Evolutionary conservation across 2,113 vertebrate genomes (phyloP), one percentile per base, ranked within the genome.

Genomic region (Forbesichthys papilliferus): DNA sequence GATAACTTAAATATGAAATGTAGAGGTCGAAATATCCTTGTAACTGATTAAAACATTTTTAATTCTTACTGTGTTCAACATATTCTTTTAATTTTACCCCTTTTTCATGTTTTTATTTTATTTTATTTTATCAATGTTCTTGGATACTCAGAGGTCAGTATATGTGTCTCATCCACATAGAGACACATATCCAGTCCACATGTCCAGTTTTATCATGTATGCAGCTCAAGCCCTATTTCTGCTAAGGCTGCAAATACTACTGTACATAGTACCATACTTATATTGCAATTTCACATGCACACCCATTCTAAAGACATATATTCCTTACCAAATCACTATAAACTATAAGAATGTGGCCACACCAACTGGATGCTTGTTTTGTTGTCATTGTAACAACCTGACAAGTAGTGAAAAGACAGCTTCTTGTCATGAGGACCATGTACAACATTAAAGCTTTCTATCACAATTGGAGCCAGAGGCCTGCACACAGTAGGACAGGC

Each of bases 321-420:
- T 14, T 53, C 63, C 42, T 63, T 63, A 27, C 57, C 16, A 61
- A 10, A 53, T 76, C 62, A 9, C 55, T 42, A 42, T 16, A 18
- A 3, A 13, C 70, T 71, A 65, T 62, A 42, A 1, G 34, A 61
- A 68, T 55, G 14, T 52, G 42, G 66, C 58, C 46, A 33, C 11
- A 34, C 14, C 11, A 20, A 14, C 13, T 11, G 18, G 34, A 42
- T 42, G 36, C 5, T 42, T 84, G 84, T 27, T 27, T 27, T 27
- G 27, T 27, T 27, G 88, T 88, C 61, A 72, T 77, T 47, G 71
- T 82, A 80, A 91, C 57, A 64, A 84, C 88, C 80, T 58, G 66
- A 77, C 83, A 76, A 80, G 80, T 81, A 75, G 66, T 74, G 76
- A 67, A 59, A 85, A 83, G 86, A 83, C 81, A 85, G 70, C 74